A percentile compares a stretch with the other conserved stretches of the same genome.
These are phyloP conservation scores for Portevinia maculata DNA, from an alignment of 2,888 invertebrate species.

Conservation along the genomic window DNA sequence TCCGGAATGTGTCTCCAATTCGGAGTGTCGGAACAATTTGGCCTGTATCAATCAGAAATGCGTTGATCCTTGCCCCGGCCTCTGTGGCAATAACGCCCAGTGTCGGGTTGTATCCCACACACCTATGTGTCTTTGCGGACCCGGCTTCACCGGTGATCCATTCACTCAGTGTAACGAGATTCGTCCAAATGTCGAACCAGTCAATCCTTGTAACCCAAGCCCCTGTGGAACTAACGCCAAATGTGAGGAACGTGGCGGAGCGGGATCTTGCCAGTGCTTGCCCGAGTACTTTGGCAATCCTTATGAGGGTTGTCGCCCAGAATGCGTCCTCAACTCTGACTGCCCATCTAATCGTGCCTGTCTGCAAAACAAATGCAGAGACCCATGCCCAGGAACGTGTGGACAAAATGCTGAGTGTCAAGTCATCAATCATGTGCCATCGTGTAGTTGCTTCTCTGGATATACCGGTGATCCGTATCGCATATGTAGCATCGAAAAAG, in stretches of 20 bases:
- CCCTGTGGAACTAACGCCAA: conserved; percentile 87
- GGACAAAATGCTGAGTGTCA: conserved; percentile 87
- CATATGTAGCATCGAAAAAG: conserved; percentile 84
- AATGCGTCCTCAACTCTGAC: conserved; percentile 87
- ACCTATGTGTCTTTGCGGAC: conserved; percentile 85
- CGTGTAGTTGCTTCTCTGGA: conserved; percentile 85
- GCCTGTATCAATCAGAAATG: conserved; percentile 86
- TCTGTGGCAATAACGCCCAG: conserved; percentile 85
- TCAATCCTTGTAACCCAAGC: conserved; percentile 84
- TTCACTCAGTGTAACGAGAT: conserved; percentile 82
- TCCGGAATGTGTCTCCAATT: conserved; percentile 87
- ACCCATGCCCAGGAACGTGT: conserved; percentile 87
- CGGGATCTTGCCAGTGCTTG: conserved; percentile 89
- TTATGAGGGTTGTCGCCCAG: conserved; percentile 88
- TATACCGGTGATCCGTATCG: conserved; percentile 88
- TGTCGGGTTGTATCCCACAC: conserved; percentile 85
- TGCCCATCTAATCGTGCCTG: conserved; percentile 88
- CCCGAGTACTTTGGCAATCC: conserved; percentile 90
- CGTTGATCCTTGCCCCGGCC: conserved; percentile 85
- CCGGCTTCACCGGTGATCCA: conserved; percentile 86
- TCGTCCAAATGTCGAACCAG: conserved; percentile 83
- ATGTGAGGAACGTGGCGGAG: conserved; percentile 88
- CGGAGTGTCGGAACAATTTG: conserved; percentile 85
- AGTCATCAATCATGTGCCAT: conserved; percentile 86
- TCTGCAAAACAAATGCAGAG: conserved; percentile 85